Evolutionary conservation across 2,113 vertebrate species (phyloP).

Genomic region (Lamprologus callipterus): DNA sequence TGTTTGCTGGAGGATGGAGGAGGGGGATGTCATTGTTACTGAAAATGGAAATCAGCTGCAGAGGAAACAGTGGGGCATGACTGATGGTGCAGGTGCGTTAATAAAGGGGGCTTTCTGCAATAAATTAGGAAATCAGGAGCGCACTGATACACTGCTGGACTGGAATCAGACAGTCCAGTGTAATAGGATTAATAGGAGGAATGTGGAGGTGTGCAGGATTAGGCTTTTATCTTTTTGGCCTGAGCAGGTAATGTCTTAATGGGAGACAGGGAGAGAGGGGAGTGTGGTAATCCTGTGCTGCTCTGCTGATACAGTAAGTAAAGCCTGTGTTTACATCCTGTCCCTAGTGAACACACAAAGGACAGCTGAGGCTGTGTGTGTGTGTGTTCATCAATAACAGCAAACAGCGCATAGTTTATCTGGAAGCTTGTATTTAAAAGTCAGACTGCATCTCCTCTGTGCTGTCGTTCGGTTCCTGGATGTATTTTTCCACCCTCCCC

Average conservation of each 20-base stretch:
- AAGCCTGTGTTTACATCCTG: neutral
- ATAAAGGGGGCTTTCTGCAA: neutral
- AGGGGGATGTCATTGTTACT: neutral
- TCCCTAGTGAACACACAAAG: neutral
- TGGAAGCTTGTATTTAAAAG: neutral
- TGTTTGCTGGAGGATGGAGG: neutral
- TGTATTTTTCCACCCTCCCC: constrained; percentile 40
- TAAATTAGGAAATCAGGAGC: neutral
- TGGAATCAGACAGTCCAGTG: neutral
- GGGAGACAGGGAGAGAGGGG: neutral
- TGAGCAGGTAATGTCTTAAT: neutral
- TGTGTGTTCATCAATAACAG: neutral
- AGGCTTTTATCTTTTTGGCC: neutral
- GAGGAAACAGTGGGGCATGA: neutral
- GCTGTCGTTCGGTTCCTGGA: neutral
- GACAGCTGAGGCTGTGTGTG: neutral
- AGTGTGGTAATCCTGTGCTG: neutral
- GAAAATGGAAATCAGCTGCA: neutral
- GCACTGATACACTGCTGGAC: neutral
- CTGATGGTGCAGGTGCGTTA: neutral
- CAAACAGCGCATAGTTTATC: neutral
- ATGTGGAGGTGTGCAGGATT: neutral
- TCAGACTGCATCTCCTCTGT: neutral
- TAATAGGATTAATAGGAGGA: constrained; percentile 6
- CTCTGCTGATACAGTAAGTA: neutral